Base-by-base conservation (phyloP, 2,797 vertebrate species). In the Alfaro cultratus region DNA sequence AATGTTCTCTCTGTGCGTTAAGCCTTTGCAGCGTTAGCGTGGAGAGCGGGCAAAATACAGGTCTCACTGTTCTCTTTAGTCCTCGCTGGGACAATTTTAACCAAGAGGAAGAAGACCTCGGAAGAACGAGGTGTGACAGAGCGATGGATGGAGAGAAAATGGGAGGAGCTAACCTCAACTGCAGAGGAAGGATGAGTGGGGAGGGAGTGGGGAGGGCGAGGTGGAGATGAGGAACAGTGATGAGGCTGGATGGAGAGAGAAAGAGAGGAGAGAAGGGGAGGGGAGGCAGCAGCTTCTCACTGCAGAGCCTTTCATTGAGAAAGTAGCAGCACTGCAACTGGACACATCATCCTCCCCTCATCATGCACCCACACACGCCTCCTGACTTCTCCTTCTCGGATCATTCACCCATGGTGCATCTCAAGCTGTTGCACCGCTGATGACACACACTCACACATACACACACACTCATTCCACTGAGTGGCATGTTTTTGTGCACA, bases 241-340 rank as follows among this genome's bases (percentile, higher is more conserved):
- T 75, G 80, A 74, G 80, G 75, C 41, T 16, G 74, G 79, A 80
- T 72, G 78, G 83, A 82, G 80, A 87, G 74, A 78, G 77, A 45
- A 47, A 70, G 78, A 78, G 80, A 74, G 71, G 76, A 86, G 85
- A 81, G 87, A 41, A 46, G 73, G 26, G 76, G 79, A 76, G 75
- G 75, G 85, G 87, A 83, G 85, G 79, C n/a, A 10, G 88, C 86
- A 90, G 89, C 85, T 83, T 88, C 79, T 93, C 85, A 89, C 92
- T 93, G 92, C 91, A 80, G 92, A 94, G 82, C 76, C 81, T 80
- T 92, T 94, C 94, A 95, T 95, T 95, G 93, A 95, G 91, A 94
- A 95, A 95, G 89, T 89, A 84, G 84, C 47, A 15, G 72, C 87
- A 87, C 88, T 83, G 85, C 90, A 91, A 79, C 91, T 90, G 88